Conservation (phyloP, 1,140 invertebrate genomes). For the Dendroctonus valens region DNA sequence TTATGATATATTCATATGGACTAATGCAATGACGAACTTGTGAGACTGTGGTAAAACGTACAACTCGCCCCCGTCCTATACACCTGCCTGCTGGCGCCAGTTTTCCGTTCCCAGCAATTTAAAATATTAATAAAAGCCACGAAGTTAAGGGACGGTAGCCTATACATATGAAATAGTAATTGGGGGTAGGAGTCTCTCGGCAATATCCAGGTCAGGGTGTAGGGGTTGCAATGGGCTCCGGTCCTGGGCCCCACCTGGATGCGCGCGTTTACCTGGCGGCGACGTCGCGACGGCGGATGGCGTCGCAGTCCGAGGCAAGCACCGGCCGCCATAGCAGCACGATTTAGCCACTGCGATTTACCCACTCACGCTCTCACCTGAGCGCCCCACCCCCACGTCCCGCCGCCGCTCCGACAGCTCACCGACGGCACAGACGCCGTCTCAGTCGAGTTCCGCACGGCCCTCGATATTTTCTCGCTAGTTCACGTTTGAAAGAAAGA, state of each 20-base stretch:
- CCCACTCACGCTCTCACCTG: constrained; percentile 49
- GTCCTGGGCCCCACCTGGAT: constrained; percentile 35
- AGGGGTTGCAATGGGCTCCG: constrained; percentile 16
- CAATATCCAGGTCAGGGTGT: constrained; percentile 21
- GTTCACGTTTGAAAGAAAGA: constrained; percentile 16
- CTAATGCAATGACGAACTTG: no score
- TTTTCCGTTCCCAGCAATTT: constrained; percentile 8
- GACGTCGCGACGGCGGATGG: constrained; percentile 10
- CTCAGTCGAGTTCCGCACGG: constrained; percentile 34
- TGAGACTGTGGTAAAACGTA: no score
- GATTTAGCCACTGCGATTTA: constrained; percentile 42
- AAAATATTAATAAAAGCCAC: constrained; percentile 16
- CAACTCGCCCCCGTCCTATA: neutral
- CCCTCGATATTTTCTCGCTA: constrained; percentile 9
- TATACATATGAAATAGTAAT: constrained; percentile 18
- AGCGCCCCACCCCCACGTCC: constrained; percentile 48
- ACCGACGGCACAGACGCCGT: constrained; percentile 39
- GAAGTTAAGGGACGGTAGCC: constrained; percentile 7
- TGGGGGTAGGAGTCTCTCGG: neutral
- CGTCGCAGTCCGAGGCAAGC: constrained; percentile 48
- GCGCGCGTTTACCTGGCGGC: constrained; percentile 35
- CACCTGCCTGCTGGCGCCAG: constrained; percentile 9
- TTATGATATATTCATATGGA: no score
- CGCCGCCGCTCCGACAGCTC: constrained; percentile 30
- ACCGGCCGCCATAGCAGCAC: constrained; percentile 43